Base-by-base conservation (phyloP, 2,113 vertebrate genomes). In the Archilochus colubris region DNA sequence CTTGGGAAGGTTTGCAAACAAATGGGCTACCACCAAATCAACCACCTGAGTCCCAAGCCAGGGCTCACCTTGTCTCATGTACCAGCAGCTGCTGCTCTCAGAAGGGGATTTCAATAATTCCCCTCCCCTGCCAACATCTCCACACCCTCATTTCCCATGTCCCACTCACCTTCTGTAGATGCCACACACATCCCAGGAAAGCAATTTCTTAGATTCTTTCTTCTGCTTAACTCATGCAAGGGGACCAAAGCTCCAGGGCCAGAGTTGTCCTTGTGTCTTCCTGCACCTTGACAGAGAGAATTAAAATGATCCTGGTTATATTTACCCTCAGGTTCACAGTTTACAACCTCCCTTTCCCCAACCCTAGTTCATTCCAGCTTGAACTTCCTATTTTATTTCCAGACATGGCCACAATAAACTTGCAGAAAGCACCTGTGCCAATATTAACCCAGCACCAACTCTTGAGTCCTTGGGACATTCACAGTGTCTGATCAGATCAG, bases 41-140 rank as follows among this genome's bases (percentile, higher is more conserved):
- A 13, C 21, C 40, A 48, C 17, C 16, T 69, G 59, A 20, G 55
- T 31, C 19, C 44, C 44, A 68, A 81, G 69, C 15, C 2, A 5
- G 31, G 38, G 27, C 63, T 58, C 24, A 48, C 8, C 1, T 0
- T 20, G 16, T 81, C 68, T 69, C 68, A 38, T 0, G 0, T 22
- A 67, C 70, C 13, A 75, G 48, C 5, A 79, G 23, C 33, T 53
- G 61, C 40, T 61, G 63, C 7, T 53, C 51, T 61, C 31, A 18
- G 28, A 3, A 82, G 23, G 28, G 17, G 14, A 66, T 70, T 61
- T 40, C 4, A 8, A 31, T 36, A 33, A 43, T 1, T 59, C 22
- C 23, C 4, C 10, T 57, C 27, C 63, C 28, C 78, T 55, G 46
- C 22, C 2, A 2, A 27, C 31, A 51, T n/a, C 25, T 38, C 10